Evolutionary conservation across 2,113 vertebrate genomes (phyloP).

Genomic region (Microcebus ravelobensis): DNA sequence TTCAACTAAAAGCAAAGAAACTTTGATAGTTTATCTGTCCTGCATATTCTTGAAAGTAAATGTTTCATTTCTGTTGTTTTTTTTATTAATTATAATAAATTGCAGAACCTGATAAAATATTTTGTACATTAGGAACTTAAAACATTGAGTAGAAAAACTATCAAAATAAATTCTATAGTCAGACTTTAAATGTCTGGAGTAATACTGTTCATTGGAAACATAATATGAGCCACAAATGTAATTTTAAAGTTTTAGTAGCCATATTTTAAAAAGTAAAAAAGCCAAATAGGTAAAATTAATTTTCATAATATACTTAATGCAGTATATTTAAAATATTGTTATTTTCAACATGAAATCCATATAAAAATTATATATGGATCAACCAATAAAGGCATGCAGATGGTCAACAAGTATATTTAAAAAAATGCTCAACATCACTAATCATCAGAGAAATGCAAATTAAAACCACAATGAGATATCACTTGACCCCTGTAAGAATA

Average conservation of each 20-base stretch:
- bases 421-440: neutral
- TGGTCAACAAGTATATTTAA: neutral
- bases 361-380: conserved; percentile 9
- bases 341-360: conserved; percentile 6
- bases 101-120: neutral
- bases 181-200: neutral
- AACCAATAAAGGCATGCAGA: neutral
- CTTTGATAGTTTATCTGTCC: conserved; percentile 17
- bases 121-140: neutral
- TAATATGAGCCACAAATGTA: neutral
- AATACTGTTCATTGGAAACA: neutral
- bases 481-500: neutral
- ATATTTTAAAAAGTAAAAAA: neutral
- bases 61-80: conserved; percentile 26
- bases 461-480: neutral
- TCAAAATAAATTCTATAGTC: neutral
- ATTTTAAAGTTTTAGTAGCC: neutral
- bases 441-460: neutral
- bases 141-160: neutral
- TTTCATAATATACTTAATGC: neutral
- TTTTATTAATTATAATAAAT: neutral
- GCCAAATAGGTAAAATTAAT: neutral
- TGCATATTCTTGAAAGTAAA: neutral
- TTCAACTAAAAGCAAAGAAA: conserved; percentile 35
- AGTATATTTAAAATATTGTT: neutral